Evolutionary conservation across 2,113 vertebrate species (phyloP).

Genomic region (Clinocottus analis): DNA sequence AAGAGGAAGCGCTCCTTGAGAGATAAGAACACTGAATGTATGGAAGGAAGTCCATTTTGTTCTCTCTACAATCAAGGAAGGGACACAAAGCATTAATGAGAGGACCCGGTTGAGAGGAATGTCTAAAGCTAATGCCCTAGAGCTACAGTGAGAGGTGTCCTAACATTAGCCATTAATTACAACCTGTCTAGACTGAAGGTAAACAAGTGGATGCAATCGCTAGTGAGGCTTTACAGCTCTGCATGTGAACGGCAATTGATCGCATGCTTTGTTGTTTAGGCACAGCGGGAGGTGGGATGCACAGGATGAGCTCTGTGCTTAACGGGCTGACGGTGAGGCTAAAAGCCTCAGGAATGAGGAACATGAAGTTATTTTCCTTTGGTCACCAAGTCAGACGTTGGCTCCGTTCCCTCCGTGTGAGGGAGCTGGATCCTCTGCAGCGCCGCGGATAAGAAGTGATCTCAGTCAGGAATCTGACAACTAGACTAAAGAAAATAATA

Average conservation of each 20-base stretch:
- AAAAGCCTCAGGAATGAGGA: conserved; percentile 18
- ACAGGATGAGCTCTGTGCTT: conserved; percentile 35
- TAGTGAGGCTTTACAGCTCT: conserved; percentile 19
- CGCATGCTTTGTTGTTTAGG: conserved; percentile 28
- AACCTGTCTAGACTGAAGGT: conserved; percentile 2
- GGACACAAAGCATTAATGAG: conserved; percentile 15
- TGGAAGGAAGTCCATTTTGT: not conserved
- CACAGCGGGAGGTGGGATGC: not conserved
- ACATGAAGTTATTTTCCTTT: conserved; percentile 25
- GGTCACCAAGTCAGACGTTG: conserved; percentile 7
- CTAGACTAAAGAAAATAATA: not conserved
- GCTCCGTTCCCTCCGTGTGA: not conserved
- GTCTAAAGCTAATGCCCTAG: conserved; percentile 20
- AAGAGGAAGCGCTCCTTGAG: not conserved
- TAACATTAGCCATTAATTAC: conserved; percentile 22
- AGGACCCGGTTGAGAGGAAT: conserved; percentile 4
- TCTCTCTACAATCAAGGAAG: not conserved
- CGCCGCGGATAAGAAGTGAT: not conserved
- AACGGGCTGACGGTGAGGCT: not conserved
- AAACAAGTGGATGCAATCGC: conserved; percentile 40
- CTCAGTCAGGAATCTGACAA: not conserved
- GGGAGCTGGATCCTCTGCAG: conserved; percentile 1
- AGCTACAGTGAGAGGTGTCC: not conserved
- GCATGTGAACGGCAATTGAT: conserved; percentile 14
- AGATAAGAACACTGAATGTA: not conserved